Conservation (phyloP, 2,113 vertebrate species). For the Pteruthius melanotis region DNA sequence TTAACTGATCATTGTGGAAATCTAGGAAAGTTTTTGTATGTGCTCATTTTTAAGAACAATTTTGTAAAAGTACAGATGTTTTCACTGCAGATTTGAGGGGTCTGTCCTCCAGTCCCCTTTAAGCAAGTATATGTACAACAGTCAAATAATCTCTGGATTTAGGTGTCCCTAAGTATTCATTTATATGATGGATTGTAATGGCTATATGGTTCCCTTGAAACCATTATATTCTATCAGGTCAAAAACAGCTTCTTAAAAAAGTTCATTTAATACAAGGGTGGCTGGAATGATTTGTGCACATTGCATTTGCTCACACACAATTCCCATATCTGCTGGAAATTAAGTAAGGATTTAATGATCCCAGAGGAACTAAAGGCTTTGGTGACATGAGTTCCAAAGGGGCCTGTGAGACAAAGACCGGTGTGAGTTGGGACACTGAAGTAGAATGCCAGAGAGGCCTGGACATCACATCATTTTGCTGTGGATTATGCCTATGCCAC, state of each 20-base stretch:
- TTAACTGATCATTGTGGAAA: neutral
- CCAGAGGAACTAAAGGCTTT: neutral
- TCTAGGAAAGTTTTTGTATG: neutral
- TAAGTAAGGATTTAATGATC: slow-evolving; percentile 19
- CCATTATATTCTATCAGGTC: slow-evolving; percentile 72
- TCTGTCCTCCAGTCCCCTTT: neutral
- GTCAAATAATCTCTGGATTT: slow-evolving; percentile 74
- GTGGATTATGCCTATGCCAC: slow-evolving; percentile 4
- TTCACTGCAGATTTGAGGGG: slow-evolving; percentile 32
- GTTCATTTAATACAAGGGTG: slow-evolving; percentile 48
- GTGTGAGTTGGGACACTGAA: slow-evolving; percentile 14
- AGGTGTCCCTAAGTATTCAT: slow-evolving; percentile 72
- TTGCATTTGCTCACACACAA: neutral
- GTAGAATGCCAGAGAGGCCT: slow-evolving; percentile 20
- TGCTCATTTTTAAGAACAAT: neutral
- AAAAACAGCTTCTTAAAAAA: slow-evolving; percentile 56
- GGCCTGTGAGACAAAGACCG: slow-evolving; percentile 10
- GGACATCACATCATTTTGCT: slow-evolving; percentile 32
- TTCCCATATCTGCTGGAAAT: slow-evolving; percentile 18
- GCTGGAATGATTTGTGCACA: slow-evolving; percentile 42
- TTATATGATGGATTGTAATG: slow-evolving; percentile 74
- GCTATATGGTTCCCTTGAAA: slow-evolving; percentile 71
- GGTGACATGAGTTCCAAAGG: slow-evolving; percentile 12
- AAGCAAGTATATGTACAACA: slow-evolving; percentile 20
- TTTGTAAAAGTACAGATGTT: slow-evolving; percentile 40